Evolutionary conservation across 2,888 invertebrate genomes (phyloP), one percentile per base, ranked within the genome.

Genomic region (Calameuta pallipes): DNA sequence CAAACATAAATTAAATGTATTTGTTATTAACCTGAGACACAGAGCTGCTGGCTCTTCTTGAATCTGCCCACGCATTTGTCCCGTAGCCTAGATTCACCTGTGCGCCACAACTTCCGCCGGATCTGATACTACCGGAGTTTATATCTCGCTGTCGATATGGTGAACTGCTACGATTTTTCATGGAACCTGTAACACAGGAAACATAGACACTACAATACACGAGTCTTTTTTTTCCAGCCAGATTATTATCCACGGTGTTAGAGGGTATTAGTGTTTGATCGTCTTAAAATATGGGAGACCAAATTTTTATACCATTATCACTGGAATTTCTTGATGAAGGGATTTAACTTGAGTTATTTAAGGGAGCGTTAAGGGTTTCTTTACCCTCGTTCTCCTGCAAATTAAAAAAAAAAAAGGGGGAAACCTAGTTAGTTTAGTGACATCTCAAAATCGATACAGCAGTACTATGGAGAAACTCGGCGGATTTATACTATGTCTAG

Each of bases 31-130:
- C 95, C 94, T 95, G 95, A 84, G 95, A 95, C 34, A 95, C 95
- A 37, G 95, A 95, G 88, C 95, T 95, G 85, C 95, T 95, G 3
- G 95, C 95, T 80, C 95, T 92, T 77, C 95, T 92, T 0, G 95
- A 95, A 78, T 95, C 95, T 0, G 94, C 94, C 77, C 93, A 92
- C 1, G 91, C 87, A 83, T 91, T 92, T 78, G 91, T 91, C 77
- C 91, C 92, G 85, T 93, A 93, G 80, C 92, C 93, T 79, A 92
- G 88, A 85, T 92, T 93, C 76, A 92, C 91, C 84, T 90, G 91
- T 75, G 92, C 92, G 15, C 92, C 92, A 75, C 91, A 90, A 73
- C 91, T 91, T 0, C 92, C 93, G 1, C 92, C 92, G 31, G 92
- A 90, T 82, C 92, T 93, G 11, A 93, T 91, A 34, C 93, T 93